These are phyloP conservation scores for Dendrolimus punctatus DNA, from an alignment of 1,140 invertebrate genomes.

Conservation along the genomic window DNA sequence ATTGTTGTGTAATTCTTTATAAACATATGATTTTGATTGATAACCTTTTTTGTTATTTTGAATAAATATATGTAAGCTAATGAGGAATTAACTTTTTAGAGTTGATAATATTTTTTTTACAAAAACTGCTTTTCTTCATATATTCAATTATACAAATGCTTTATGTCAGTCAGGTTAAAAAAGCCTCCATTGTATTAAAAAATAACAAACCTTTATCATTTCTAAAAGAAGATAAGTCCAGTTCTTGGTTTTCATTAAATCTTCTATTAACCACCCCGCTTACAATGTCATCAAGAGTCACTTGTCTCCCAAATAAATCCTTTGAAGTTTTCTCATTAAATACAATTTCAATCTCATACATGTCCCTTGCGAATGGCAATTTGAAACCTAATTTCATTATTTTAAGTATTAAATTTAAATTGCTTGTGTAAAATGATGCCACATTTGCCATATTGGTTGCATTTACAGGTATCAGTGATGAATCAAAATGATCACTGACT, in stretches of 20 bases:
- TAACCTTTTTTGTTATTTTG: no score
- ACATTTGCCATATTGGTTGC: constrained; percentile 25
- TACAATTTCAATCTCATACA: constrained; percentile 48
- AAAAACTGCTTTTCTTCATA: no score
- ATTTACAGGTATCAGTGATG: constrained; percentile 38
- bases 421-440: constrained; percentile 46
- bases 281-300: constrained; percentile 45
- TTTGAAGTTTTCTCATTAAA: constrained; percentile 47
- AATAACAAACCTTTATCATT: constrained; percentile 39
- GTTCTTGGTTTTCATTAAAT: constrained; percentile 39
- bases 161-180: no score
- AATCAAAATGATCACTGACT: constrained; percentile 33
- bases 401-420: constrained; percentile 34
- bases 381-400: constrained; percentile 51
- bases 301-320: constrained; percentile 35
- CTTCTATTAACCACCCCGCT: constrained; percentile 33
- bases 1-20: no score
- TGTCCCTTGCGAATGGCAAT: constrained; percentile 40
- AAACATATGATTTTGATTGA: no score
- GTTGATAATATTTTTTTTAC: neutral
- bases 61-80: no score
- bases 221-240: constrained; percentile 49
- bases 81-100: neutral
- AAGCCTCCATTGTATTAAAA: no score
- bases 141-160: no score